Evolutionary conservation across 2,888 invertebrate species (phyloP), one percentile per base, ranked within the genome.

Genomic region (Gryllus longicercus): DNA sequence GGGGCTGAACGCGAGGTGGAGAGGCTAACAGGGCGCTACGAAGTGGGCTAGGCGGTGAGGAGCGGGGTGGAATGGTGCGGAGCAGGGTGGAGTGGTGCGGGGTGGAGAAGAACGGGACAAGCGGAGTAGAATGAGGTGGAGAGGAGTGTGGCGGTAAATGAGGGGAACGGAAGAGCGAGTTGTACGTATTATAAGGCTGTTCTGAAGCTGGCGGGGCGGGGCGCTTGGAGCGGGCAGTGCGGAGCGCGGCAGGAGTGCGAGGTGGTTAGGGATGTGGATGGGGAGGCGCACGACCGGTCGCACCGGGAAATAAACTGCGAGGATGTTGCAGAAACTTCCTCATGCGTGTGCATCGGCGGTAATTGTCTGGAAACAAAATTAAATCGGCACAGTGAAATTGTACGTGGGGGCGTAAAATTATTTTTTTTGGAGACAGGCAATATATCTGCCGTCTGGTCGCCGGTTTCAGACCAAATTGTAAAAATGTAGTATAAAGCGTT

Each of bases 361-460:
- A 63, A 63, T 63, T 63, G 63, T 63, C 63, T 63, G 63, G 63
- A 63, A 63, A 63, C 63, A 63, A 63, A 63, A 63, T 63, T 63
- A 63, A 63, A 63, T 63, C 63, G 63, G 63, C 63, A 38, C 38
- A 38, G 38, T 38, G 63, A 63, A 63, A 63, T 63, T 63, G 63
- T 63, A 63, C 63, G 63, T 16, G 63, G 16, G 38, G 63, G n/a
- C n/a, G 63, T n/a, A 63, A 63, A 63, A 63, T 63, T 63, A 63
- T 63, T 63, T 38, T 38, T 38, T 63, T 63, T 63, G 63, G n/a
- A 63, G 63, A 63, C 63, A 63, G 14, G 63, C 63, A 63, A 63
- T 63, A 63, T 63, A 63, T 63, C 63, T 63, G 63, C 63, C 63
- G 14, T 63, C 14, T 63, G 63, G 63, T 63, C n/a, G 63, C 38